Conservation (phyloP, 2,113 vertebrate genomes). For the Seriola quinqueradiata region DNA sequence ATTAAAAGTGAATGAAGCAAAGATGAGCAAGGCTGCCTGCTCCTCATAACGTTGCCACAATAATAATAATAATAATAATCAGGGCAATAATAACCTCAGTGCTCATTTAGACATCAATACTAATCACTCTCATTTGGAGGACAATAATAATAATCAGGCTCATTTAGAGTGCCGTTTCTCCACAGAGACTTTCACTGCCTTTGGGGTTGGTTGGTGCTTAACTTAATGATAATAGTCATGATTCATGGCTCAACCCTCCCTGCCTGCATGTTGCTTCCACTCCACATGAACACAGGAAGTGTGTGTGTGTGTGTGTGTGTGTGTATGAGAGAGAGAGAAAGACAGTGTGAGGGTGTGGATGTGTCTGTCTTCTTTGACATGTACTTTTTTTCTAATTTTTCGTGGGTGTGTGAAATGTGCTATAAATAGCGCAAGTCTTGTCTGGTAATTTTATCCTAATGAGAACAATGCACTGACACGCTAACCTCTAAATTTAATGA, state of each 20-base stretch:
- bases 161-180: constrained; percentile 79
- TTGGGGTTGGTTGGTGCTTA: constrained; percentile 83
- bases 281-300: constrained; percentile 55
- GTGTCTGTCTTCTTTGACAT: constrained; percentile 12
- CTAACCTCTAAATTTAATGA: neutral
- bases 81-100: constrained; percentile 76
- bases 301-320: constrained; percentile 39
- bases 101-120: constrained; percentile 86
- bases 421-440: neutral
- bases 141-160: constrained; percentile 85
- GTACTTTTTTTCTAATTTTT: neutral
- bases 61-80: constrained; percentile 80
- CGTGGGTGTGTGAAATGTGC: neutral
- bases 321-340: neutral
- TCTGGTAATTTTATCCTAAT: neutral
- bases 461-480: neutral
- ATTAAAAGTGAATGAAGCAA: constrained; percentile 82
- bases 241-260: constrained; percentile 82
- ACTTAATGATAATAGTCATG: constrained; percentile 85
- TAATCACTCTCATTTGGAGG: constrained; percentile 85
- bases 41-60: constrained; percentile 67
- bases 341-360: neutral
- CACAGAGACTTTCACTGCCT: constrained; percentile 77
- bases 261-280: constrained; percentile 72
- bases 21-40: constrained; percentile 60